These are phyloP conservation scores for Dipodomys spectabilis DNA, from an alignment of 2,113 vertebrate species.

Conservation along the genomic window DNA sequence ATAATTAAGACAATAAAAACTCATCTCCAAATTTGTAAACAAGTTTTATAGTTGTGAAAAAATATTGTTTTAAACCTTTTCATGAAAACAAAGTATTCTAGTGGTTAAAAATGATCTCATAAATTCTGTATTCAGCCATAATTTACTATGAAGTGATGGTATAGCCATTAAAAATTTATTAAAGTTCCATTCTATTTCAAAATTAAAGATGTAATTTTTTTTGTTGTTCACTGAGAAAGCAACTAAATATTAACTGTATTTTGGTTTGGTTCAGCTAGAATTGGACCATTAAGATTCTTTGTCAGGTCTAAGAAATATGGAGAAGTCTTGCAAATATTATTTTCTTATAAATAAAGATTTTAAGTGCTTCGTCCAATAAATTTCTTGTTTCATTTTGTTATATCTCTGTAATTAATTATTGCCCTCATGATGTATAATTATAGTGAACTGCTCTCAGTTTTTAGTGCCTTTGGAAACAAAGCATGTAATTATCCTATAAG, in stretches of 20 bases:
- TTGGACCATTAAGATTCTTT: not conserved
- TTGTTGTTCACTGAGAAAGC: constrained; percentile 15
- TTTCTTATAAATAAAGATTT: constrained; percentile 1
- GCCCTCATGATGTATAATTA: not conserved
- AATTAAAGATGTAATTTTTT: constrained; percentile 65
- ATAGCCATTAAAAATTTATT: constrained; percentile 52
- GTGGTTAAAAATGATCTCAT: constrained; percentile 31
- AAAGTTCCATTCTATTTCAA: constrained; percentile 41
- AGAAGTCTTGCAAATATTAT: not conserved
- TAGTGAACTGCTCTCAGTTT: not conserved
- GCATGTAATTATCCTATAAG: not conserved
- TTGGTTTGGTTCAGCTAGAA: constrained; percentile 37
- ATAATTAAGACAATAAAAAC: constrained; percentile 36
- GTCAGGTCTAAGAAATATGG: not conserved
- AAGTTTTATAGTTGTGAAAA: not conserved
- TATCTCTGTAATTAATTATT: not conserved
- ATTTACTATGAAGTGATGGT: constrained; percentile 30
- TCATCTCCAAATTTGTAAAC: not conserved
- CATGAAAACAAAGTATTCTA: not conserved
- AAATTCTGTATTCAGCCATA: constrained; percentile 4
- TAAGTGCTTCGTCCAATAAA: not conserved
- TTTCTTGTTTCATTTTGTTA: not conserved
- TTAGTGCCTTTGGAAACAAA: not conserved
- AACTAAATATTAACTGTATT: constrained; percentile 14
- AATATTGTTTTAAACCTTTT: not conserved